These are phyloP conservation scores for Miichthys miiuy DNA, from an alignment of 2,797 vertebrate species.

Conservation along the genomic window DNA sequence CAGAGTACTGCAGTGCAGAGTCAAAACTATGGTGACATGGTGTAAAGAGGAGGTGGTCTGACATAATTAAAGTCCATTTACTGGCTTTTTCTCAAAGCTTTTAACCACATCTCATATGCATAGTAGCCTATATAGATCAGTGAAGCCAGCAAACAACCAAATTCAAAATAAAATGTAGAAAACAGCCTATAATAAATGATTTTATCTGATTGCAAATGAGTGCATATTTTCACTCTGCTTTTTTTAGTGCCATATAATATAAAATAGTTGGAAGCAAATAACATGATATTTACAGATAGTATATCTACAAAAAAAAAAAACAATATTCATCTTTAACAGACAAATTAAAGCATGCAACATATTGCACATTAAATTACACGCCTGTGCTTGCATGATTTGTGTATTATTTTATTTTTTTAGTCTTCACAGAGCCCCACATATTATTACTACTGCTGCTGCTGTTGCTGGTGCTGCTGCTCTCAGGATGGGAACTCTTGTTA, in stretches of 20 bases:
- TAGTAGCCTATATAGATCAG: not conserved
- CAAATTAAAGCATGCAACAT: not conserved
- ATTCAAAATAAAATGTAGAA: not conserved
- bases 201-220: not conserved
- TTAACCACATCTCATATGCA: not conserved
- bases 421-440: not conserved
- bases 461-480: not conserved
- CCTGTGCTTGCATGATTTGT: not conserved
- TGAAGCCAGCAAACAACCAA: not conserved
- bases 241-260: not conserved
- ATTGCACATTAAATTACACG: not conserved
- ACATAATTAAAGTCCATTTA: not conserved
- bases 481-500: constrained; percentile 11
- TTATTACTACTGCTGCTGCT: not conserved
- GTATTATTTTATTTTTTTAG: no score
- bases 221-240: not conserved
- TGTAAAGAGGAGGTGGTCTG: not conserved
- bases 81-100: not conserved
- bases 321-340: not conserved
- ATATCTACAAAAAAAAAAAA: not conserved
- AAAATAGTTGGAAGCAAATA: not conserved
- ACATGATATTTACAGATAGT: not conserved
- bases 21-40: not conserved
- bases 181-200: not conserved
- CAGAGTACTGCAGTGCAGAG: not conserved